Base-by-base conservation (phyloP, 2,888 invertebrate species). In the Balanococcus diminutus region DNA sequence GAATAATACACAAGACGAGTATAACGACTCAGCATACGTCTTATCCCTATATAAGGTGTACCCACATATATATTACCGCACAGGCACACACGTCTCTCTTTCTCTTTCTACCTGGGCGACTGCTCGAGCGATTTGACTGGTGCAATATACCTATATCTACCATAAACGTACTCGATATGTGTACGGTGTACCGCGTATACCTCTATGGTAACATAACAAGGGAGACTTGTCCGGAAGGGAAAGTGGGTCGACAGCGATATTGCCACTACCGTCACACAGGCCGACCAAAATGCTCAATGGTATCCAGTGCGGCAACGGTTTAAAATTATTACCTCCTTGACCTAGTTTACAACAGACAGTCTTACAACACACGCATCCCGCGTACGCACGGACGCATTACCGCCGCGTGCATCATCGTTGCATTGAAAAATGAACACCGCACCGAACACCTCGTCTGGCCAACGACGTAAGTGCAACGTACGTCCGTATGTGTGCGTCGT, bases 221-320 rank as follows among this genome's bases (percentile, higher is more conserved):
- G 51, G 51, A 86, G 86, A 87, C 86, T 72, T 82, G 87, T 87
- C 87, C 87, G 87, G 87, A 87, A 87, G 87, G 87, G 87, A 87
- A 87, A 87, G 87, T 87, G 87, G 87, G 87, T 87, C 87, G 87
- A 86, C 85, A 87, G 61, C 87, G 87, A 87, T 67, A 86, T 87
- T 87, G 87, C 87, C 87, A 39, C 85, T 85, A 42, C 31, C 42
- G 75, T 16, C 85, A 25, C 36, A 61, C 31, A 22, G 81, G 11
- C 42, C 83, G 83, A 79, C 85, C 46, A 85, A 85, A 56, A 85
- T 79, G 85, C 85, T 85, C 85, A 85, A 85, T 85, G 85, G 75
- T 85, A 85, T 79, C 85, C 85, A 85, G 79, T 42, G 85, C 79
- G 85, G 85, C 85, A 85, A 85, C 85, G 75, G 85, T 75, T 84